Evolutionary conservation across 2,888 invertebrate species (phyloP).

Genomic region (Mythimna loreyi): DNA sequence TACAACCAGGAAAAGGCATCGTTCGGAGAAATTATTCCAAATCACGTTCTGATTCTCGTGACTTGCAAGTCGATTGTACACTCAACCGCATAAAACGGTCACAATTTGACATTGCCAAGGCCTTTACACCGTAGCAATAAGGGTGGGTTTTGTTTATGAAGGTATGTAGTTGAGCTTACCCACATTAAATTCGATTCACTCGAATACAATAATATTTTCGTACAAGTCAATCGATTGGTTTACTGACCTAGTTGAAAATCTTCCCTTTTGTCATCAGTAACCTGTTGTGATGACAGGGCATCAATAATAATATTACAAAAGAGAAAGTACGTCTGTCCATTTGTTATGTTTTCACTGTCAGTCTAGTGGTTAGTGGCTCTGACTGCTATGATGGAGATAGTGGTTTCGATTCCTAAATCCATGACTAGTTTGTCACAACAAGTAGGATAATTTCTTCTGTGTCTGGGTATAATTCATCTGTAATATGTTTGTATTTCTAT

Average conservation of each 20-base stretch:
- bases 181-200: slow-evolving; percentile 1
- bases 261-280: background rate
- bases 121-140: background rate
- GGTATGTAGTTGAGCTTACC: background rate
- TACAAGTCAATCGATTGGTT: slow-evolving; percentile 5
- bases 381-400: too few relatives aligned
- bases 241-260: slow-evolving; percentile 9
- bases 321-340: too few relatives aligned
- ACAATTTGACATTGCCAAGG: background rate
- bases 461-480: too few relatives aligned
- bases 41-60: slow-evolving; percentile 56
- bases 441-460: too few relatives aligned
- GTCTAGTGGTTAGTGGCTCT: too few relatives aligned
- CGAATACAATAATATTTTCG: slow-evolving; percentile 28
- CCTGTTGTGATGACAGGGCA: background rate
- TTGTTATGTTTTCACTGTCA: too few relatives aligned
- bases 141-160: background rate
- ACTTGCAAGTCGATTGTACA: slow-evolving; percentile 44
- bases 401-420: too few relatives aligned
- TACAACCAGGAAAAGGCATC: background rate
- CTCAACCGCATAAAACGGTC: slow-evolving; percentile 1
- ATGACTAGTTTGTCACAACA: too few relatives aligned
- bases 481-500: too few relatives aligned
- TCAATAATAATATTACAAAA: too few relatives aligned
- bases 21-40: slow-evolving; percentile 44